Conservation (phyloP, 2,797 vertebrate genomes). For the Falco columbarius region DNA sequence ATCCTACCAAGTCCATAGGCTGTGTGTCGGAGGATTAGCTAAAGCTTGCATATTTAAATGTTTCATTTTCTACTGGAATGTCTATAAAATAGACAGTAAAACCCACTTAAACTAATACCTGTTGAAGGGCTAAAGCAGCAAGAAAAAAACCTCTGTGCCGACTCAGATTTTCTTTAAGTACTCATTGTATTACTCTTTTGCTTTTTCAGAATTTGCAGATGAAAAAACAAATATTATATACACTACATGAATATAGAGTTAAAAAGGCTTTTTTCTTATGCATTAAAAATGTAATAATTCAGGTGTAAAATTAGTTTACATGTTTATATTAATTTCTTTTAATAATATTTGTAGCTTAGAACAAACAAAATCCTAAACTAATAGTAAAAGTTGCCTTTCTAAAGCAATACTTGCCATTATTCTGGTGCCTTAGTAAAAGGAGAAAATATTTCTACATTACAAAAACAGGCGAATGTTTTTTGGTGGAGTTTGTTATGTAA, state of each 20-base stretch:
- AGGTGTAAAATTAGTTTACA: neutral
- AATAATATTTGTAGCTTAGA: neutral
- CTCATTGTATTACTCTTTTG: neutral
- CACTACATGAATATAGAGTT: neutral
- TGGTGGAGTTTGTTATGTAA: neutral
- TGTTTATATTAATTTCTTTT: neutral
- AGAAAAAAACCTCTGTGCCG: neutral
- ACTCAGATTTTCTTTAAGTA: neutral
- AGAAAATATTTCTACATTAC: neutral
- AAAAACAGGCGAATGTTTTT: neutral
- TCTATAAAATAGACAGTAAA: constrained; percentile 67
- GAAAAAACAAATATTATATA: neutral
- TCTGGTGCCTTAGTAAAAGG: neutral
- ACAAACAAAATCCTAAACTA: neutral
- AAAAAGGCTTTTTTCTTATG: neutral
- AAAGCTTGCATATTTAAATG: constrained; percentile 73
- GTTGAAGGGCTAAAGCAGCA: constrained; percentile 58
- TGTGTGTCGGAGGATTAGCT: constrained; percentile 71
- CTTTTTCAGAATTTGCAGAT: neutral
- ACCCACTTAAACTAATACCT: constrained; percentile 69
- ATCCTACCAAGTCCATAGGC: constrained; percentile 71
- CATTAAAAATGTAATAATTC: neutral
- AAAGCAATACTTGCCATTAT: neutral
- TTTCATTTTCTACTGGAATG: constrained; percentile 66
- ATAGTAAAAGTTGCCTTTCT: neutral